Percentiles rank a stretch among this genome's conserved stretches.
Conservation (phyloP, 2,797 vertebrate genomes). For the Rhinophrynus dorsalis region DNA sequence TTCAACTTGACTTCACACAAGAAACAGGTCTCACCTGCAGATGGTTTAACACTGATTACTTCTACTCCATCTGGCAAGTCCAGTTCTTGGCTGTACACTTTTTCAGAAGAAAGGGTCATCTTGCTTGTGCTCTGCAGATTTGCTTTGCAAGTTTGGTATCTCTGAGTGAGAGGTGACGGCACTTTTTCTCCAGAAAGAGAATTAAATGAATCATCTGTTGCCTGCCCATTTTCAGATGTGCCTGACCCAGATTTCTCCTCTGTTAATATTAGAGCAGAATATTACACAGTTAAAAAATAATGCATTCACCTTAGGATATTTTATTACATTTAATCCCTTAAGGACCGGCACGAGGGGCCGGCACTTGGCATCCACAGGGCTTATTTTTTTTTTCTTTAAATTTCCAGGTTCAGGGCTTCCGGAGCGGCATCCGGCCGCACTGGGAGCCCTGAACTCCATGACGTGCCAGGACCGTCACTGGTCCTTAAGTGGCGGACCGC, state of each 20-base stretch:
- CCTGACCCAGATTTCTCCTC: slow-evolving; percentile 60
- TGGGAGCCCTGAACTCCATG: too few relatives aligned
- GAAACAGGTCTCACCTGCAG: slow-evolving; percentile 79
- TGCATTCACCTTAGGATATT: too few relatives aligned
- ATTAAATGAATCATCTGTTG: slow-evolving; percentile 58
- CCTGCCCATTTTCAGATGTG: slow-evolving; percentile 52
- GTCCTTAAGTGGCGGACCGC: too few relatives aligned
- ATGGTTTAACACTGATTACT: slow-evolving; percentile 86
- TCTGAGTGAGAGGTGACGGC: slow-evolving; percentile 72
- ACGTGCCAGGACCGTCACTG: too few relatives aligned
- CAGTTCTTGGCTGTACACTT: slow-evolving; percentile 87
- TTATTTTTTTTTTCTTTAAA: too few relatives aligned
- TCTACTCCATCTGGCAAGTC: slow-evolving; percentile 86
- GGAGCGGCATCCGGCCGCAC: too few relatives aligned
- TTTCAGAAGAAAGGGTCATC: slow-evolving; percentile 80
- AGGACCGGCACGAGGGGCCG: too few relatives aligned
- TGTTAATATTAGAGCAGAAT: slow-evolving; percentile 50
- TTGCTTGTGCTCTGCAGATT: slow-evolving; percentile 91
- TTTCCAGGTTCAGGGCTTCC: too few relatives aligned
- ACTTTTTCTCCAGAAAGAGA: slow-evolving; percentile 74
- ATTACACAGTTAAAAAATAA: too few relatives aligned
- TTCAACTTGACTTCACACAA: too few relatives aligned
- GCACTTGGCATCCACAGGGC: too few relatives aligned
- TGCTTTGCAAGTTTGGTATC: slow-evolving; percentile 79
- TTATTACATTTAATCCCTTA: too few relatives aligned